These are phyloP conservation scores for Opisthocomus hoazin DNA, from an alignment of 2,113 vertebrate genomes.

Conservation along the genomic window DNA sequence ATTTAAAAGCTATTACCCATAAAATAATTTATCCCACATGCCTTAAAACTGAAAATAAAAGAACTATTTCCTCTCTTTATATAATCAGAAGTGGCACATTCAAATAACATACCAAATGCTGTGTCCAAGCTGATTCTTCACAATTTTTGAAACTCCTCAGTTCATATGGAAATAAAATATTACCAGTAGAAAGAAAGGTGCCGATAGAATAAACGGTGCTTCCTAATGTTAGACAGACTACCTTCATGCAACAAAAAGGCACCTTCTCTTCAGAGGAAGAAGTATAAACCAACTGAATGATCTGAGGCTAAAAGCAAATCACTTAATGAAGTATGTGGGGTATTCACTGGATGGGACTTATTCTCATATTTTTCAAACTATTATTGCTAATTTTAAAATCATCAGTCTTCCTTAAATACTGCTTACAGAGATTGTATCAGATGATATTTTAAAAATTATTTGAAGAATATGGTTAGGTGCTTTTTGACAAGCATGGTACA, in stretches of 20 bases:
- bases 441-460: not conserved
- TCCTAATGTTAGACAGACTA: not conserved
- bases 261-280: not conserved
- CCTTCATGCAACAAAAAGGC: not conserved
- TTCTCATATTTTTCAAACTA: not conserved
- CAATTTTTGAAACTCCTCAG: not conserved
- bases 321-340: not conserved
- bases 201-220: not conserved
- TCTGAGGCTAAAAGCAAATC: not conserved
- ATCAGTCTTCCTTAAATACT: not conserved
- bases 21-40: not conserved
- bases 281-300: not conserved
- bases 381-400: not conserved
- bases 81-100: conserved; percentile 7
- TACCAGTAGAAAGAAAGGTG: not conserved
- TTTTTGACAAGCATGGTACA: not conserved
- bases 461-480: not conserved
- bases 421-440: not conserved
- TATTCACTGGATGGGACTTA: not conserved
- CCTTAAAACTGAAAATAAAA: not conserved
- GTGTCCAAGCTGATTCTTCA: not conserved
- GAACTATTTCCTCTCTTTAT: not conserved
- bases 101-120: not conserved
- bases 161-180: conserved; percentile 13
- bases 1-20: conserved; percentile 10